phyloP scores from a whole-genome alignment of 2,888 invertebrate species.

The Andrena fulva region DNA sequence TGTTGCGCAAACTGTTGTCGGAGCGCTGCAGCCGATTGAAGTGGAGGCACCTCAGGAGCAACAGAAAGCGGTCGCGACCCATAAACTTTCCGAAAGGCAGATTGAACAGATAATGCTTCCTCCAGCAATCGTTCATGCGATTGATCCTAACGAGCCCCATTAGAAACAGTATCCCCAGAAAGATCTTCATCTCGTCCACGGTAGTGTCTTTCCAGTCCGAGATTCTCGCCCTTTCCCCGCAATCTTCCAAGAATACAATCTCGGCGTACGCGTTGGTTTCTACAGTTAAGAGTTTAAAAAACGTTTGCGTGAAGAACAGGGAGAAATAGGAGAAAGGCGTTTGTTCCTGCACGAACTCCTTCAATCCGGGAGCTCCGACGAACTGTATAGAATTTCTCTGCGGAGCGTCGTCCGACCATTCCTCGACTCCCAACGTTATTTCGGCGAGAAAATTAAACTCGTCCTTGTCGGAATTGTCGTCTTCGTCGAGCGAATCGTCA shows the following conservation, averaged over 20 bases:
- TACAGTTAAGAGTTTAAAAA: background rate
- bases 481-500: constrained; percentile 5
- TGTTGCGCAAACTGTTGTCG: background rate
- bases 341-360: background rate
- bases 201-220: constrained; percentile 14
- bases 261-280: constrained; percentile 6
- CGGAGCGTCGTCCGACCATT: constrained; percentile 10
- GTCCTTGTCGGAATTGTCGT: constrained; percentile 10
- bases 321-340: constrained; percentile 15
- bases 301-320: background rate
- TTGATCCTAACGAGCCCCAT: constrained; percentile 15
- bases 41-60: constrained; percentile 6
- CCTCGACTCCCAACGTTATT: constrained; percentile 4
- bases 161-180: constrained; percentile 17
- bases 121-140: constrained; percentile 19
- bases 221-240: background rate
- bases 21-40: background rate
- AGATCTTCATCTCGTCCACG: constrained; percentile 8
- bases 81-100: constrained; percentile 14
- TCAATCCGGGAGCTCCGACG: background rate
- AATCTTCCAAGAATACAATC: background rate
- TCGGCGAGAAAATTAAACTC: constrained; percentile 1
- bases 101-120: constrained; percentile 19
- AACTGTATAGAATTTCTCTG: background rate
- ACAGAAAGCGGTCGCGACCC: constrained; percentile 9